Evolutionary conservation across 64 coral and sea anemone genomes (phyloP), one percentile per base, ranked within the genome.

Genomic region (Stichodactyla helianthus): DNA sequence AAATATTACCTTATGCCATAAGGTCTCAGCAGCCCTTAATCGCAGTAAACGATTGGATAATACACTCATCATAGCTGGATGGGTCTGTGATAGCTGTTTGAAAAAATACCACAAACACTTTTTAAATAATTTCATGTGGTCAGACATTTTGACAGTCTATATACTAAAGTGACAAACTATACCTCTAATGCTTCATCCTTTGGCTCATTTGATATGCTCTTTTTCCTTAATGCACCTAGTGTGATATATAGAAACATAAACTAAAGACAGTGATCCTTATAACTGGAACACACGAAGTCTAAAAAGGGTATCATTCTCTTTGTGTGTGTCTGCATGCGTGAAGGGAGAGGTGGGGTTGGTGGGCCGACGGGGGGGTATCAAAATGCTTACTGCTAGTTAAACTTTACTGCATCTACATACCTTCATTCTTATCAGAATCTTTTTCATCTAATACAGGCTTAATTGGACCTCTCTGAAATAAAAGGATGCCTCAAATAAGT

Each of bases 1-100:
- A 10, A 0, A 13, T 56, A 57, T 6, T 87, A 94, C 93, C 91
- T 95, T 95, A 78, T 95, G 94, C 94, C 94, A 95, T 7, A 95
- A 83, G 31, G 94, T 95, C 77, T 95, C 88, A 59, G 94, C 94
- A 87, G 94, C 94, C 84, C 86, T 63, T 59, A 95, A 60, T 67
- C 91, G 92, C 9, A 95, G 68, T 18, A 95, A 64, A 71, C 94
- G 87, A 71, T 87, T 89, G 51, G 91, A 86, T 54, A 95, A 86
- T 18, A 95, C 94, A 89, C 52, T 95, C 15, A 85, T 81, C 94
- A 95, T 95, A 50, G 94, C 87, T 83, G 74, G 84, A 84, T 93
- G 94, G 63, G 91, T 87, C 51, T 82, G 88, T 59, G 51, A 79
- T 54, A 93, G 85, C 94, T 96, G 74, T 15, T 65, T 20, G 62